Conservation (phyloP, 2,797 vertebrate genomes). For the Nyctalus aviator region DNA sequence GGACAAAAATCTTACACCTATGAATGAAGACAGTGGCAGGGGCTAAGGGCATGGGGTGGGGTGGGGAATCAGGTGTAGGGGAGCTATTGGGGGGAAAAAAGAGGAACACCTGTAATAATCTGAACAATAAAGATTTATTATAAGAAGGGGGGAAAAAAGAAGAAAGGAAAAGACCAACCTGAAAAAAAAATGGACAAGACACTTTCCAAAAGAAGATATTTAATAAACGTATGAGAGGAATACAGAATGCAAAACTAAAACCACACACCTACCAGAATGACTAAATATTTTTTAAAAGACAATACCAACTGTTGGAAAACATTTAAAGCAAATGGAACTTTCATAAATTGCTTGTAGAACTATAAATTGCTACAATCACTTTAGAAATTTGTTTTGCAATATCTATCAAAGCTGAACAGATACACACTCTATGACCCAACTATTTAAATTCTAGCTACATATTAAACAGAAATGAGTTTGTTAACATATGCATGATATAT, state of each 20-base stretch:
- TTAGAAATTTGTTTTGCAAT: slow-evolving; percentile 1
- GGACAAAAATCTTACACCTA: too few species aligned
- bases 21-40: too few species aligned
- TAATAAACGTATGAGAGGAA: not conserved
- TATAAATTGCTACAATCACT: not conserved
- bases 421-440: not conserved
- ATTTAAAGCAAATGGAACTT: slow-evolving; percentile 15
- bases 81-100: too few species aligned
- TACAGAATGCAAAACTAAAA: not conserved
- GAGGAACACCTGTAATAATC: too few species aligned
- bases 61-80: too few species aligned
- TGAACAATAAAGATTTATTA: too few species aligned
- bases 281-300: not conserved
- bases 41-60: too few species aligned
- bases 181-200: not conserved
- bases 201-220: not conserved
- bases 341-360: not conserved
- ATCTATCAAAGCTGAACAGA: not conserved
- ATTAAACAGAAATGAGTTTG: not conserved
- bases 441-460: not conserved
- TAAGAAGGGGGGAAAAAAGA: not conserved
- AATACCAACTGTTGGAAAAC: not conserved
- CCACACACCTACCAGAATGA: not conserved
- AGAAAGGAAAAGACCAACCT: not conserved
- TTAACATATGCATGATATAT: not conserved